A percentile compares a stretch with the other conserved stretches of the same genome.
phyloP scores from a whole-genome alignment of 2,797 vertebrate genomes.

The Tiaroga cobitis region DNA sequence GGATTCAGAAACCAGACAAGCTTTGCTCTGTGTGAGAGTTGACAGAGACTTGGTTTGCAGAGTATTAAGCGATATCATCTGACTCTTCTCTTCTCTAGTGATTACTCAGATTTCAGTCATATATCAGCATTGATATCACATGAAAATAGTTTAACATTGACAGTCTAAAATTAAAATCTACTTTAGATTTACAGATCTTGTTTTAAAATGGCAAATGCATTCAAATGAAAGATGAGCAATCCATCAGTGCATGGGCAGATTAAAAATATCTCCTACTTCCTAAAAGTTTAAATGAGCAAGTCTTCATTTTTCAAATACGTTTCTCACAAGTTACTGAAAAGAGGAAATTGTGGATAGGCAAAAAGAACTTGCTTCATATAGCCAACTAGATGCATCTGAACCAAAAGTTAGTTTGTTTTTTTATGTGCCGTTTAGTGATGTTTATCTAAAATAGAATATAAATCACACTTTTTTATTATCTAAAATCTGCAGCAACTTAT shows the following conservation, averaged over 20 bases:
- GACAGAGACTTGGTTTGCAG: background rate
- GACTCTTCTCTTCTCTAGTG: too few species aligned
- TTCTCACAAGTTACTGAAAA: background rate
- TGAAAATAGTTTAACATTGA: background rate
- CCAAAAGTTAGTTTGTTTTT: background rate
- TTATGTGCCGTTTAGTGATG: background rate
- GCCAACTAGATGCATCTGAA: background rate
- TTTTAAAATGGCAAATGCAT: background rate
- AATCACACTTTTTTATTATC: background rate
- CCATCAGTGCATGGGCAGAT: background rate
- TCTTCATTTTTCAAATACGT: background rate
- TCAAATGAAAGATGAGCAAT: background rate
- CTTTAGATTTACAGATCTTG: background rate
- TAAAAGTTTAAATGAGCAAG: background rate
- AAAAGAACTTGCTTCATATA: background rate
- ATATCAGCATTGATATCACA: background rate
- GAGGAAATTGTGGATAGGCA: background rate
- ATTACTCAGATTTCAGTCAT: background rate
- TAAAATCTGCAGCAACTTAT: background rate
- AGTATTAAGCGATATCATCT: background rate
- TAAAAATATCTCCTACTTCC: conserved; percentile 17
- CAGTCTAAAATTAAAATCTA: too few species aligned
- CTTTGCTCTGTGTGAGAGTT: background rate
- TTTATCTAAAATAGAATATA: background rate
- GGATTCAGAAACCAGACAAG: conserved; percentile 18